A percentile compares a stretch with the other conserved stretches of the same genome.
These are phyloP conservation scores for Periparus ater DNA, from an alignment of 2,797 vertebrate genomes.

Conservation along the genomic window DNA sequence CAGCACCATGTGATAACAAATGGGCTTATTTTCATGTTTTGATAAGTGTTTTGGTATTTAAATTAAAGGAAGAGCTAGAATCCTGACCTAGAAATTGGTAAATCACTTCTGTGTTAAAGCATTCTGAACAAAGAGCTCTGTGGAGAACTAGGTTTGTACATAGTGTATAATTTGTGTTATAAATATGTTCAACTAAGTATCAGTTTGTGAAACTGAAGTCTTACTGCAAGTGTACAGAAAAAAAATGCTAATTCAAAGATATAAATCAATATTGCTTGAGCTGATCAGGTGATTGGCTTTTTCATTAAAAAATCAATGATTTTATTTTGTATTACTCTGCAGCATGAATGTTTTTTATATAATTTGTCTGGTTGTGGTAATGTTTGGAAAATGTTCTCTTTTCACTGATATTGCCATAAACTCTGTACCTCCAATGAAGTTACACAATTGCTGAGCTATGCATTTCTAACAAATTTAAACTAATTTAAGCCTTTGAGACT, in stretches of 20 bases:
- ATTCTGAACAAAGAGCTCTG: not conserved
- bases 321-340: constrained; percentile 16
- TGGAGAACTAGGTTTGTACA: constrained; percentile 48
- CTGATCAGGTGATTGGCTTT: not conserved
- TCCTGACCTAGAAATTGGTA: not conserved
- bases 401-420: not conserved
- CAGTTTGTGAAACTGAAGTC: constrained; percentile 14
- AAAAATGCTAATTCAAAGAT: not conserved
- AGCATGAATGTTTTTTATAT: constrained; percentile 1
- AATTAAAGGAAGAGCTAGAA: not conserved
- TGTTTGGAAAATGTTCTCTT: not conserved
- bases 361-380: not conserved
- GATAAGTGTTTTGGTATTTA: not conserved
- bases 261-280: not conserved
- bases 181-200: constrained; percentile 1
- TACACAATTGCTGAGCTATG: not conserved
- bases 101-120: not conserved
- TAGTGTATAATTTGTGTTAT: constrained; percentile 58
- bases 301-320: too few relatives aligned
- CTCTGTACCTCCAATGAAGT: not conserved
- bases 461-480: not conserved
- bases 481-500: not conserved
- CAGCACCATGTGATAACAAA: not conserved
- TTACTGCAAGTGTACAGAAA: constrained; percentile 11
- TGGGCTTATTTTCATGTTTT: not conserved